Conservation (phyloP, 2,888 invertebrate genomes). For the Entomobrya proxima region DNA sequence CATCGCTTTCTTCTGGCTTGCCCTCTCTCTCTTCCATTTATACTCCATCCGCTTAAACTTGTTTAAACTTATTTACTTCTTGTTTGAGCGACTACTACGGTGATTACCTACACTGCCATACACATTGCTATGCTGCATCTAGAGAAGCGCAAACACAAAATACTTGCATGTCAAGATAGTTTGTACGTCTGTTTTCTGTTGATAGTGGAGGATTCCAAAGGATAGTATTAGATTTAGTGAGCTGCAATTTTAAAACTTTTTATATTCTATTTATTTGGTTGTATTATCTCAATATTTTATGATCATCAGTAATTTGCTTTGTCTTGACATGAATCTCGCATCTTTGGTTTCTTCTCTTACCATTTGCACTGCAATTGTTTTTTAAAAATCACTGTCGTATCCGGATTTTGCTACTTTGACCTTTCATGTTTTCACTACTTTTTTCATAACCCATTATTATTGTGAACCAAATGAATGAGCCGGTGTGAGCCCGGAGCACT, state of each 20-base stretch:
- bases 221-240: too few species aligned
- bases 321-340: too few species aligned
- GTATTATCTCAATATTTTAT: too few species aligned
- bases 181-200: neutral
- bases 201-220: neutral
- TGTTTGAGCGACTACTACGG: constrained; percentile 11
- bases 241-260: too few species aligned
- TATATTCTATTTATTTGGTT: too few species aligned
- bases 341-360: neutral
- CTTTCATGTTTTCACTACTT: neutral
- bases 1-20: constrained; percentile 27
- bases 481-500: neutral
- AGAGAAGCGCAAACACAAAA: neutral
- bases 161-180: neutral
- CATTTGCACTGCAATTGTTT: too few species aligned
- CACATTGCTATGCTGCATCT: neutral
- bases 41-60: constrained; percentile 72
- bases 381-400: neutral
- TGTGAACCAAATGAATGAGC: neutral
- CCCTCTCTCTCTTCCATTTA: neutral
- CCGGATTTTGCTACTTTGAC: neutral
- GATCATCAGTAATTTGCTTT: too few species aligned
- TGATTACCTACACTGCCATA: neutral
- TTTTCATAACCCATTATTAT: neutral
- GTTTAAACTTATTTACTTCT: constrained; percentile 60